Base-by-base conservation (phyloP, 1,140 invertebrate species). In the Sycophaga agraensis region DNA sequence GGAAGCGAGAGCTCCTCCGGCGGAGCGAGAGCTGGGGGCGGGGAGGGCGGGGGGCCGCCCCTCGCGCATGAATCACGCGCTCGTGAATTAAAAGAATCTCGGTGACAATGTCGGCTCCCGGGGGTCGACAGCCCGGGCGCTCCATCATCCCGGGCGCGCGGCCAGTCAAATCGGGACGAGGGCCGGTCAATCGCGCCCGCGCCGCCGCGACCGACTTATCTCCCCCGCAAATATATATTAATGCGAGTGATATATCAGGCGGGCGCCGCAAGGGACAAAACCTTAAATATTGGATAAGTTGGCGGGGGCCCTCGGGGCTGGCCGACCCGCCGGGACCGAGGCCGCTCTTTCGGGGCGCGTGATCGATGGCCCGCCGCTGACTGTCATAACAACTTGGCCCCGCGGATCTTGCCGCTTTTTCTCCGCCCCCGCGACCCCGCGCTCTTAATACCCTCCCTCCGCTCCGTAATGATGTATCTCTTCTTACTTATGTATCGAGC, bases 271-370 rank as follows among this genome's bases (percentile, higher is more conserved):
- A 80, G 78, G 79, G 79, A 81, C 78, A 79, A 80, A 79, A 80
- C 75, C 76, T 80, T 81, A 81, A 80, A 81, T 81, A 80, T 81
- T 81, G 74, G 73, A 81, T 80, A 79, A 81, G 77, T 80, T 76
- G 68, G 75, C 76, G 68, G 71, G 57, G 62, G 72, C n/a, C n/a
- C 28, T 31, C 28, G 11, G 28, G n/a, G 28, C 28, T 31, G 28
- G 21, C 70, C 28, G 11, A 31, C 11, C 11, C 28, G 28, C 28
- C 28, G 28, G 5, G 28, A 6, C 28, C 28, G 28, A 31, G 28
- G 28, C 28, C 11, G 28, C 28, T 31, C 28, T 31, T 31, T 31
- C 11, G 4, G 4, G 28, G 28, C 11, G 28, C 5, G 28, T 81
- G 79, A 81, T 81, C 73, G 77, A 80, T 81, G 57, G 72, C 68